These are phyloP conservation scores for Enteromius mattozi DNA, from an alignment of 2,797 vertebrate genomes.

Conservation along the genomic window DNA sequence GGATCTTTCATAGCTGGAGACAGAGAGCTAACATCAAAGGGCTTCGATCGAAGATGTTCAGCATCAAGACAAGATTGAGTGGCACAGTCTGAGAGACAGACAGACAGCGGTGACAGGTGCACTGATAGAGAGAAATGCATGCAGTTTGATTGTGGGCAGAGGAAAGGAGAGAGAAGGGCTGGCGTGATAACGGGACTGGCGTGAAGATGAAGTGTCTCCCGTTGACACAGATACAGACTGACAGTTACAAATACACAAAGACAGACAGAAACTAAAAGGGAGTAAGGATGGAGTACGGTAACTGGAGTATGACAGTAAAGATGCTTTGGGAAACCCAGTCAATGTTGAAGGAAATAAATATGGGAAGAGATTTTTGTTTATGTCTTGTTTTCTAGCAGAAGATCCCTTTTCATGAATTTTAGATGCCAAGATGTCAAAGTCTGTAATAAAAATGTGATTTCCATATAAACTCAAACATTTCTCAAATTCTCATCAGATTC, in stretches of 20 bases:
- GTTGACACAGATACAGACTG: slow-evolving; percentile 33
- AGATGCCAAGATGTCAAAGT: background rate
- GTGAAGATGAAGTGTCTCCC: slow-evolving; percentile 29
- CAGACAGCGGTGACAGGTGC: slow-evolving; percentile 29
- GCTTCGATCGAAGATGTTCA: slow-evolving; percentile 6
- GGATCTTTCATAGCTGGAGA: slow-evolving; percentile 13
- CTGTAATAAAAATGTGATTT: background rate
- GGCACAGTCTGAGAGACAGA: slow-evolving; percentile 25
- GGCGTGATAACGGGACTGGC: slow-evolving; percentile 37
- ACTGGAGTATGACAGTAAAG: slow-evolving; percentile 5
- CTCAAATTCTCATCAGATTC: background rate
- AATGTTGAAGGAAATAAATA: slow-evolving; percentile 27
- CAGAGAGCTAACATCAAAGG: slow-evolving; percentile 7
- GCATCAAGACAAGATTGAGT: slow-evolving; percentile 31
- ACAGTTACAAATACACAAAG: slow-evolving; percentile 39
- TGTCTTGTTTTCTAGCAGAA: background rate
- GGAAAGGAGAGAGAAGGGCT: slow-evolving; percentile 22
- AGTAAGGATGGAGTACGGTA: background rate
- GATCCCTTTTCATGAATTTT: background rate
- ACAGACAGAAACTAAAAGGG: background rate
- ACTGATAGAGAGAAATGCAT: slow-evolving; percentile 19
- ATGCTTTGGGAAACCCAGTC: background rate
- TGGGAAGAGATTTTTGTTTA: background rate
- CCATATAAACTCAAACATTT: background rate
- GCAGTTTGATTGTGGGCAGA: background rate